phyloP scores from a whole-genome alignment of 2,113 vertebrate genomes.

The Phaetusa simplex region DNA sequence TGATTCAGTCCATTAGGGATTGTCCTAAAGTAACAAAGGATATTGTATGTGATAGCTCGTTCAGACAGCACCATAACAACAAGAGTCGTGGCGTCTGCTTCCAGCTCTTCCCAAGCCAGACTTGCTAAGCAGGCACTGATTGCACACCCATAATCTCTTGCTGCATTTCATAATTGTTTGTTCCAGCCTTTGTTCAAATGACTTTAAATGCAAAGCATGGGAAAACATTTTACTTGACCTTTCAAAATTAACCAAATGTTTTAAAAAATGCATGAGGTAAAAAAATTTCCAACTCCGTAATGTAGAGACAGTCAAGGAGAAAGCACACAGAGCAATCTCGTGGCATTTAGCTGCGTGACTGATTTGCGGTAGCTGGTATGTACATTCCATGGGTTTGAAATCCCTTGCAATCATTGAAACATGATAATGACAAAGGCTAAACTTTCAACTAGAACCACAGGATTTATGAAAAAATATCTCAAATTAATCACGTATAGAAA shows the following conservation, averaged over 20 bases:
- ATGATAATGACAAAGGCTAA: background rate
- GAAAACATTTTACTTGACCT: background rate
- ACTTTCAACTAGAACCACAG: background rate
- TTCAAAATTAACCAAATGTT: background rate
- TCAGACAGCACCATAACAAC: background rate
- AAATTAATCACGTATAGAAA: background rate
- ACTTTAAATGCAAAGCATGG: background rate
- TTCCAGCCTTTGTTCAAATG: background rate
- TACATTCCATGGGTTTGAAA: background rate
- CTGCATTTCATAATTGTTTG: background rate
- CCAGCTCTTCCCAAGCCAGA: background rate
- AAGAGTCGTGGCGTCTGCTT: fast-evolving
- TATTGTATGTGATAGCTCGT: background rate
- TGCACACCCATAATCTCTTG: background rate
- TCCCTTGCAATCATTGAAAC: background rate
- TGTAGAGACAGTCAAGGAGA: background rate
- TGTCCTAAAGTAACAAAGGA: background rate
- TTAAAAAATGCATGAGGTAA: background rate
- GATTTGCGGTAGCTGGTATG: background rate
- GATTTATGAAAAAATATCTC: background rate
- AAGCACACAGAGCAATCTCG: background rate
- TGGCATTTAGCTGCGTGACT: background rate
- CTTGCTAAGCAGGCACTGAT: background rate
- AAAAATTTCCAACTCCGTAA: background rate
- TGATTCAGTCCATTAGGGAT: background rate